Evolutionary conservation across 2,888 invertebrate species (phyloP), one percentile per base, ranked within the genome.

Genomic region (Eupithecia subumbrata): DNA sequence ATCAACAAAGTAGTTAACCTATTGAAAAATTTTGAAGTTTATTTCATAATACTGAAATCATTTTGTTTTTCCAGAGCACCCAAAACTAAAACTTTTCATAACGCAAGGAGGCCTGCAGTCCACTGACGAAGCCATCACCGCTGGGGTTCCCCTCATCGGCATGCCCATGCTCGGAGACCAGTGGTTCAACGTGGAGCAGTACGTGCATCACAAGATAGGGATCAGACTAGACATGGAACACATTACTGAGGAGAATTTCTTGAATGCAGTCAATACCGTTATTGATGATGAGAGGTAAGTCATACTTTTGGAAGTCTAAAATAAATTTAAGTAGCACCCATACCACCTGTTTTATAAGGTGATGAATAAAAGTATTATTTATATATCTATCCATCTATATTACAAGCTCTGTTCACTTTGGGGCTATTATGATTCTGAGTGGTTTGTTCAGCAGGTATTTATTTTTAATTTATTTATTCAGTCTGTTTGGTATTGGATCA

Each of bases 101-200:
- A 90, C 89, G 0, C 92, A 92, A 87, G 90, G 89, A 67, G 92
- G 92, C 1, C 74, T 90, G 16, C 91, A 91, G 77, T 91, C 91
- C 0, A 84, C 89, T 0, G 90, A 91, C 78, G 91, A 92, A 82
- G 87, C 90, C 0, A 87, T 92, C 25, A 83, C 83, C n/a, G 86
- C 87, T 7, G 85, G 86, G 18, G 86, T 89, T 5, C 90, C 91
- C 11, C 78, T 91, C 7, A 78, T 91, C 11, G 89, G 85, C 14
- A 83, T 91, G 67, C 89, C 90, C 11, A 86, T 90, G 81, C 80
- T 88, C 5, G 87, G 82, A 18, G 92, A 92, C 82, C 90, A 91
- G 80, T 87, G 86, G 80, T 84, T 83, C 34, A 92, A 91, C 81
- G 87, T 80, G 0, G 85, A 86, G 43, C 81, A 84, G 64, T 87